Evolutionary conservation across 2,113 vertebrate species (phyloP), one percentile per base, ranked within the genome.

Genomic region (Catharus fuscescens): DNA sequence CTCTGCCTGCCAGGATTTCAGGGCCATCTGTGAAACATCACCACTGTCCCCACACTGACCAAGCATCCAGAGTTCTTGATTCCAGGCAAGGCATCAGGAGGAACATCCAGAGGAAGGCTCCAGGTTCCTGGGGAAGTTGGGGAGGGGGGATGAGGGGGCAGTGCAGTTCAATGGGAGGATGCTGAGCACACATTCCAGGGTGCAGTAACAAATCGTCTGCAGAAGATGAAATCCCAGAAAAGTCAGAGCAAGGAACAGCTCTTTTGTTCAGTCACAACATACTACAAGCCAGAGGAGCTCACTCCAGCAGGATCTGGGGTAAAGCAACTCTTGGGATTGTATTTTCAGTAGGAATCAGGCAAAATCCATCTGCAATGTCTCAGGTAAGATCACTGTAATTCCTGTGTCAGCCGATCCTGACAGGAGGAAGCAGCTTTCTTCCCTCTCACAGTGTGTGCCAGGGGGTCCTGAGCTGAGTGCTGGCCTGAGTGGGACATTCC

Each of bases 81-180:
- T 56, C n/a, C 71, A 48, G 28, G 17, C 5, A 11, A 24, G 8
- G 32, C 11, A 36, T 15, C 4, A 59, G 36, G 31, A 64, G 16
- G 38, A 62, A 38, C 44, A 21, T 16, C 23, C 24, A 52, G 52
- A 73, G 62, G 40, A 78, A 50, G 20, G 19, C 40, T 10, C 2
- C 8, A 19, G 28, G 19, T 19, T 52, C 13, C 2, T 12, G 31
- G 64, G 59, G 38, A 16, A 26, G 23, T 0, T 69, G 20, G 8
- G 12, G 11, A 29, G 59, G n/a, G 52, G 24, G n/a, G 5, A 48
- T 18, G n/a, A 54, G n/a, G 60, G 14, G 16, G 10, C n/a, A 56
- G 12, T 15, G 45, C 48, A 20, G 19, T 3, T 24, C 6, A 3
- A 52, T 72, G 38, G 10, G 25, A 64, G 20, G 14, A 9, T 32